Percentiles rank a stretch among this genome's conserved stretches.
Conservation (phyloP, 2,797 vertebrate genomes). For the Ceyx erithaca region DNA sequence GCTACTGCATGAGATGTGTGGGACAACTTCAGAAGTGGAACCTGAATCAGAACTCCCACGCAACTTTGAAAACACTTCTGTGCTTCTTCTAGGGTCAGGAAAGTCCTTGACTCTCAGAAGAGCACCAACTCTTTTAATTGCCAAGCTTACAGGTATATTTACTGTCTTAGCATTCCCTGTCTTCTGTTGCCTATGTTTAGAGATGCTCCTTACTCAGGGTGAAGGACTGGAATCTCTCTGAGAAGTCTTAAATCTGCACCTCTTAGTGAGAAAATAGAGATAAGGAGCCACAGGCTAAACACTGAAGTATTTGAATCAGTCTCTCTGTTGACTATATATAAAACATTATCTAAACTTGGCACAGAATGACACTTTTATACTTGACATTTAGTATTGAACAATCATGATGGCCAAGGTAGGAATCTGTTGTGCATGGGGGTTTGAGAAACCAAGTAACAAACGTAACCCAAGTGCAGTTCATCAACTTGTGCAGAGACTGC, state of each 20-base stretch:
- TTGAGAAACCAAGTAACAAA: neutral
- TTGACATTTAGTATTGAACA: neutral
- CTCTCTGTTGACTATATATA: neutral
- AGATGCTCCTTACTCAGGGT: neutral
- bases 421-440: neutral
- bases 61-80: neutral
- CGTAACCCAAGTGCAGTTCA: neutral
- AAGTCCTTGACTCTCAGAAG: neutral
- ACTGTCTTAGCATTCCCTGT: neutral
- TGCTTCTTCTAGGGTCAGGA: neutral
- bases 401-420: neutral
- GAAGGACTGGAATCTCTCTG: neutral
- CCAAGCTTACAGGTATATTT: neutral
- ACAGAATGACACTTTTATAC: neutral
- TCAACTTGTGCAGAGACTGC: neutral
- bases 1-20: neutral
- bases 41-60: neutral
- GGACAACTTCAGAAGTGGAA: neutral
- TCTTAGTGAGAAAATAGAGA: neutral
- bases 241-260: neutral
- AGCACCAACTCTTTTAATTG: neutral
- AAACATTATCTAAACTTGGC: neutral
- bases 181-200: neutral
- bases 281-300: neutral
- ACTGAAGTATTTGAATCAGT: neutral